Conservation (phyloP, 2,888 invertebrate species). For the Eupsilia transversa region DNA sequence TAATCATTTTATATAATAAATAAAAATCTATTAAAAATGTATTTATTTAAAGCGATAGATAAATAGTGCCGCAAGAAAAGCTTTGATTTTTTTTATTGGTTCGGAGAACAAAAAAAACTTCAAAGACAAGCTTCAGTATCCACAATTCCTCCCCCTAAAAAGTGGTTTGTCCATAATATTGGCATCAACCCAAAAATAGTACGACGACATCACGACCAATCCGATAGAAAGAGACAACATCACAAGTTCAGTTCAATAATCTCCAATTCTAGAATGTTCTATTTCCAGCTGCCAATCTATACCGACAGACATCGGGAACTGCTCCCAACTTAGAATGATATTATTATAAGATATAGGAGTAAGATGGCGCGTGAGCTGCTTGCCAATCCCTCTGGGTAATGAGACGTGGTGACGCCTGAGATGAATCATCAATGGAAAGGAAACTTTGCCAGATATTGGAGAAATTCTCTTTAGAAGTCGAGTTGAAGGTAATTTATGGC, state of each 20-base stretch:
- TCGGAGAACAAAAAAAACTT: no score
- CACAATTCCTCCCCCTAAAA: background rate
- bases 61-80: background rate
- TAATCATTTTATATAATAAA: no score
- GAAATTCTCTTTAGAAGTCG: conserved; percentile 2
- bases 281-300: background rate
- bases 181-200: background rate
- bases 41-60: background rate
- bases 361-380: conserved; percentile 39
- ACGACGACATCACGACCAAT: conserved; percentile 1
- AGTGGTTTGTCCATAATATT: background rate
- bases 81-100: background rate
- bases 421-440: conserved; percentile 54
- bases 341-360: conserved; percentile 48
- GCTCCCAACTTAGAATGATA: conserved; percentile 4
- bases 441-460: conserved; percentile 32
- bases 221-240: background rate
- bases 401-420: conserved; percentile 54
- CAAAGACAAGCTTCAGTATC: background rate
- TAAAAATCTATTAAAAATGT: no score
- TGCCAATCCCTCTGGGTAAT: conserved; percentile 49
- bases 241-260: conserved; percentile 1
- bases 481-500: conserved; percentile 17
- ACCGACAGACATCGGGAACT: background rate
- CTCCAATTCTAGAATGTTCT: conserved; percentile 6